phyloP scores from a whole-genome alignment of 92 coral and sea anemone genomes.

The Heliopora coerulea region DNA sequence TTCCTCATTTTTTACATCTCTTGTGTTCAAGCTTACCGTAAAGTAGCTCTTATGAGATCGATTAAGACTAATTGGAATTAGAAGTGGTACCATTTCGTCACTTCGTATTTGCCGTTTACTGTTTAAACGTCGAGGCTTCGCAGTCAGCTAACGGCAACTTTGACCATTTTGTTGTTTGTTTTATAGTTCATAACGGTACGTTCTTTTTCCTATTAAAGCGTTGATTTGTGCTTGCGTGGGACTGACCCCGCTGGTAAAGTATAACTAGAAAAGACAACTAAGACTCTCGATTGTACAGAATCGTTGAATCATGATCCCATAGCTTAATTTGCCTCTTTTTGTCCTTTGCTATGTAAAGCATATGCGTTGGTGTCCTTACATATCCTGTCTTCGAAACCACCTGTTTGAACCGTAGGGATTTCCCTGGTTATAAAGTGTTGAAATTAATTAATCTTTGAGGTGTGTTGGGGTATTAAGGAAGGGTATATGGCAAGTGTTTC shows the following conservation, averaged over 20 bases:
- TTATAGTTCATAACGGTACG: no score
- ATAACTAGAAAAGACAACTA: no score
- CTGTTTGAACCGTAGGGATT: background rate
- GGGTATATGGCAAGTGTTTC: background rate
- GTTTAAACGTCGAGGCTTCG: background rate
- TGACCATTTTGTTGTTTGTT: no score
- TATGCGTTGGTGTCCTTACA: background rate
- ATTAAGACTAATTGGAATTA: conserved; percentile 38
- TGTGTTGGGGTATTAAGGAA: conserved; percentile 2
- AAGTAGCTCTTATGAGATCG: conserved; percentile 19
- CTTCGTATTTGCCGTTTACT: background rate
- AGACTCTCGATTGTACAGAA: background rate
- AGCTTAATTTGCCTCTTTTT: background rate
- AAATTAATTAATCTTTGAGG: conserved; percentile 6
- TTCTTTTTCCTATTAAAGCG: no score
- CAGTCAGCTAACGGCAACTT: background rate
- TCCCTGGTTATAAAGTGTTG: background rate
- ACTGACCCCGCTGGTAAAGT: no score
- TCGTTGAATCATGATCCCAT: background rate
- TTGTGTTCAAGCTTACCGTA: conserved; percentile 15
- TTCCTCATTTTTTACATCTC: conserved; percentile 38
- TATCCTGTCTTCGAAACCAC: background rate
- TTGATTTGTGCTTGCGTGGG: no score
- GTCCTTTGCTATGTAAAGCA: background rate
- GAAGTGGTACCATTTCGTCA: conserved; percentile 18